Base-by-base conservation (phyloP, 2,888 invertebrate genomes). In the Drosophila pseudotalamancana region DNA sequence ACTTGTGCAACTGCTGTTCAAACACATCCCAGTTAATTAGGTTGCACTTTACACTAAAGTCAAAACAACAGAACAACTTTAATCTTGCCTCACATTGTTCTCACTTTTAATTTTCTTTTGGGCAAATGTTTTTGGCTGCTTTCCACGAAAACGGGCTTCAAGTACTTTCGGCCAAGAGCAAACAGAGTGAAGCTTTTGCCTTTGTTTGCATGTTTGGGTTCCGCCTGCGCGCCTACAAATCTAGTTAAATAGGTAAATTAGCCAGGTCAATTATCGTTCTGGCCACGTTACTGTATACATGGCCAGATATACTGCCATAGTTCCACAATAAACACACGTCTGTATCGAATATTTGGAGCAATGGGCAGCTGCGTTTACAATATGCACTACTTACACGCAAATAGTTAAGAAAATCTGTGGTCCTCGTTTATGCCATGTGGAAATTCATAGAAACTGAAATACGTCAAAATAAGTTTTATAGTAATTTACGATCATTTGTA, bases 181-280 rank as follows among this genome's bases (percentile, higher is more conserved):
- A 79, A 83, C 50, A 53, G 37, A 53, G 54, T 55, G 53, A 35
- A 32, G 60, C 35, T 55, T 53, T 64, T 49, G 67, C n/a, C n/a
- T 66, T 76, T 37, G 39, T 74, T 82, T 86, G 81, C 88, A 88
- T 81, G 87, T 56, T 56, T 34, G 9, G 19, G 29, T n/a, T 25
- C 11, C 21, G 34, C 27, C 31, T 18, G 14, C 19, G 31, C 29
- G 29, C 43, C 29, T 8, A 50, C 84, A 83, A 79, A 88, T 86
- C 80, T 56, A 63, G 87, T 69, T 83, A 79, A 88, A 76, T 76
- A 65, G 81, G 63, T 69, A 80, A 88, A 88, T 88, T 86, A 86
- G 81, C 55, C 56, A 14, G 45, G 27, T 62, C 81, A 87, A 82
- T 82, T 88, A 82, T 83, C 59, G 84, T 79, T 29, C 40, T 60